Evolutionary conservation across 1,140 invertebrate species (phyloP).

Genomic region (Penaeus indicus): DNA sequence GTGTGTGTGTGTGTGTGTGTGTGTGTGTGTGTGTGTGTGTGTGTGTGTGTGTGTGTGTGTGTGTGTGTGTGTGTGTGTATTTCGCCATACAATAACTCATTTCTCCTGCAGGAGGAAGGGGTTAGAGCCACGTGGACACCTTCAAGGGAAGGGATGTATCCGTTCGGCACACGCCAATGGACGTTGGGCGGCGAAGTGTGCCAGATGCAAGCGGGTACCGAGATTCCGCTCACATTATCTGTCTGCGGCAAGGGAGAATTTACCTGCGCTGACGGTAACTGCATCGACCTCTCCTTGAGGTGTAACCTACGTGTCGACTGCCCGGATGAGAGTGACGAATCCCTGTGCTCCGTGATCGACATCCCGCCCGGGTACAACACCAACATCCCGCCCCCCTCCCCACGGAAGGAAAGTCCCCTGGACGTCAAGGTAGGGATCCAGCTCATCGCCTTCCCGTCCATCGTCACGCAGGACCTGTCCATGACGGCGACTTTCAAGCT

Average conservation of each 20-base stretch:
- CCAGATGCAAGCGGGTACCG: constrained; percentile 19
- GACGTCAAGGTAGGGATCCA: constrained; percentile 29
- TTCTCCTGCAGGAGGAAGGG: background rate
- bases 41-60: too few species aligned
- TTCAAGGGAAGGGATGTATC: constrained; percentile 6
- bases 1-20: too few species aligned
- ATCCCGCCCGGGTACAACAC: constrained; percentile 49
- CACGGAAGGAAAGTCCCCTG: background rate
- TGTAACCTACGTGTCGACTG: constrained; percentile 89
- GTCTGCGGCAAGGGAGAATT: constrained; percentile 84
- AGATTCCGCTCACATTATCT: constrained; percentile 49
- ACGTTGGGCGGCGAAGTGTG: constrained; percentile 21
- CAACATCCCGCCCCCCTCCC: constrained; percentile 47
- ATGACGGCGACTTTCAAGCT: constrained; percentile 37
- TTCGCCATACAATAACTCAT: too few species aligned
- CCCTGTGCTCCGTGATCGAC: constrained; percentile 76
- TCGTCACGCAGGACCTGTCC: constrained; percentile 56
- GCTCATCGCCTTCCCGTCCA: constrained; percentile 57
- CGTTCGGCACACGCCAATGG: constrained; percentile 41
- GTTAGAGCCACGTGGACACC: constrained; percentile 29
- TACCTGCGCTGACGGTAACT: constrained; percentile 91
- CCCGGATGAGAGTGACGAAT: constrained; percentile 89
- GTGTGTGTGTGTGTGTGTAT: too few species aligned
- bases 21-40: too few species aligned
- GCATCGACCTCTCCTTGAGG: constrained; percentile 83